Base-by-base conservation (phyloP, 2,797 vertebrate genomes). In the Pteropus rufus region DNA sequence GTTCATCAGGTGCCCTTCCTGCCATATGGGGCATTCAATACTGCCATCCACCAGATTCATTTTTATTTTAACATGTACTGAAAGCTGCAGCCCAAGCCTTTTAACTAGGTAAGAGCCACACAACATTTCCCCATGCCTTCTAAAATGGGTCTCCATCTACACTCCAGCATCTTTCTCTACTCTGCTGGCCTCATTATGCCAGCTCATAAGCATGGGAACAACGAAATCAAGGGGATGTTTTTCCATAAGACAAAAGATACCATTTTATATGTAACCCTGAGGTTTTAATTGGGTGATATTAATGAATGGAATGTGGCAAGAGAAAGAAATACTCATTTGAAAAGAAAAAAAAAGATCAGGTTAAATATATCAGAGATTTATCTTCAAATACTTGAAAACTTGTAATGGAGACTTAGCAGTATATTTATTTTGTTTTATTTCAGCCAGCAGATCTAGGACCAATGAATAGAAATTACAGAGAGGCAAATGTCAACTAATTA, bases 401-500 rank as follows among this genome's bases (percentile, higher is more conserved):
- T 91, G 64, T 95, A 26, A 19, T 31, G 1, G 65, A 80, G 26
- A 67, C 36, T 65, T 75, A 46, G 67, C 29, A 49, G n/a, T 29
- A 1, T 84, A 21, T 90, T 95, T 95, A 52, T 52, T 94, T 69
- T 89, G 75, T 89, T 46, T 77, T 81, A 54, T 89, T 95, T 89
- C 60, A 67, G 21, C 14, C 64, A 58, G 56, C 36, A 65, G 82
- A 73, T 54, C 44, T 80, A 87, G 79, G 9, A 88, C 34, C 89
- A 91, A 72, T 56, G 85, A 84, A 81, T 41, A 90, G 69, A 91
- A 93, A 91, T 76, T 73, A 69, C 23, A 69, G 24, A 64, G 52
- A 87, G 34, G 21, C 46, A 54, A 79, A 91, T 52, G 73, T 36
- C 81, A 89, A 60, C 77, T 75, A 94, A 96, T 83, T 95, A 95